Evolutionary conservation across 2,113 vertebrate genomes (phyloP).

Genomic region (Columba janthina): DNA sequence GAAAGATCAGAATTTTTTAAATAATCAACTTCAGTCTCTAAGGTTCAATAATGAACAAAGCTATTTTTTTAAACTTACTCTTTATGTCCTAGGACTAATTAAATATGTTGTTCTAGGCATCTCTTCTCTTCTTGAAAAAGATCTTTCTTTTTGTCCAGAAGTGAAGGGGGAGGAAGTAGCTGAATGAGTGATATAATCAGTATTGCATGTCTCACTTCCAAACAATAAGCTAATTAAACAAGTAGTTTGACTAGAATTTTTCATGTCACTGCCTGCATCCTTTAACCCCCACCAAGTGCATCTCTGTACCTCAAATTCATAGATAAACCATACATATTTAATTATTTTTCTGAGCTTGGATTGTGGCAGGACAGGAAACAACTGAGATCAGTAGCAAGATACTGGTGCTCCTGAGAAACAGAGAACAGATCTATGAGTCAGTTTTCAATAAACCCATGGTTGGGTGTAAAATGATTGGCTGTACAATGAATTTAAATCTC

Average conservation of each 20-base stretch:
- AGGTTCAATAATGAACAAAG: not conserved
- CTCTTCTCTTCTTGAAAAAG: not conserved
- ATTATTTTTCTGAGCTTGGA: not conserved
- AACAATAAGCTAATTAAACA: not conserved
- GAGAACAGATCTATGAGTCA: not conserved
- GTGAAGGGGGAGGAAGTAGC: not conserved
- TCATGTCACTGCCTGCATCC: not conserved
- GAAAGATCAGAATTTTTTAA: slow-evolving; percentile 6
- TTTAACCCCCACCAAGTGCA: not conserved
- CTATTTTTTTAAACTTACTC: too few species aligned
- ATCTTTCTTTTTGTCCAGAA: not conserved
- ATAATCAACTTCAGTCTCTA: not conserved
- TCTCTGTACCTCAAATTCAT: not conserved
- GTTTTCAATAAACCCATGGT: not conserved
- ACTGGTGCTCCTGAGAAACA: not conserved
- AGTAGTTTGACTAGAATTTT: not conserved
- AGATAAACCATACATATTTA: not conserved
- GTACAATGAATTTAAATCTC: not conserved
- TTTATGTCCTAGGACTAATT: not conserved
- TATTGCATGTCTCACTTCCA: not conserved
- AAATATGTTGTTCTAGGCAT: not conserved
- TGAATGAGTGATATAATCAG: not conserved
- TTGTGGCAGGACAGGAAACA: not conserved
- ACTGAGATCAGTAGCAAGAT: not conserved
- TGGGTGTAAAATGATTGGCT: not conserved